These are phyloP conservation scores for Pterois miles DNA, from an alignment of 2,797 vertebrate species.

Conservation along the genomic window DNA sequence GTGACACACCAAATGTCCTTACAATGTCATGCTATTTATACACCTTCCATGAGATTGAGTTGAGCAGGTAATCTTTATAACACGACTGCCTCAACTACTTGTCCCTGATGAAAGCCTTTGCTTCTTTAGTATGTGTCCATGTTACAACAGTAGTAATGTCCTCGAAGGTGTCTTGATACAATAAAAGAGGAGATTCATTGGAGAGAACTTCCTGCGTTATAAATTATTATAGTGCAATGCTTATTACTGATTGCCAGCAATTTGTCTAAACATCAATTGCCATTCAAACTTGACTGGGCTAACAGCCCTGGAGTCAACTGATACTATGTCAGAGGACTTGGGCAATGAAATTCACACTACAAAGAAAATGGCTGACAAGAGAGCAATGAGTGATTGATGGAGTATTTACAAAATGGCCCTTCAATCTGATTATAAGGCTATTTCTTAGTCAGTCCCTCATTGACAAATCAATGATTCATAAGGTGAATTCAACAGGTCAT, in stretches of 20 bases:
- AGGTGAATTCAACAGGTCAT: conserved; percentile 21
- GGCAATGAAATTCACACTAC: not conserved
- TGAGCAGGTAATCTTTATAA: not conserved
- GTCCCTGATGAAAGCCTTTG: not conserved
- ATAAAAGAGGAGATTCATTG: not conserved
- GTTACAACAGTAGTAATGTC: not conserved
- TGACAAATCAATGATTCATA: conserved; percentile 17
- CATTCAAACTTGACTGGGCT: not conserved
- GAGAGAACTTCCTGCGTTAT: not conserved
- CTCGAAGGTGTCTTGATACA: not conserved
- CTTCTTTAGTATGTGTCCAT: not conserved
- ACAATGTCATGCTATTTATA: too few relatives aligned
- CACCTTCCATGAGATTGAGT: not conserved
- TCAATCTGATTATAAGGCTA: not conserved
- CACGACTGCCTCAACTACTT: not conserved
- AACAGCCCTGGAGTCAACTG: too few relatives aligned
- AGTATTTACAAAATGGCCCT: conserved; percentile 18
- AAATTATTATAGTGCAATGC: not conserved
- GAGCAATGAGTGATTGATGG: conserved; percentile 16
- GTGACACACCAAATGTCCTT: too few relatives aligned
- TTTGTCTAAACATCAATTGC: not conserved
- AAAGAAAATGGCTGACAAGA: not conserved
- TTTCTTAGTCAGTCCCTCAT: not conserved
- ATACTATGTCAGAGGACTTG: not conserved
- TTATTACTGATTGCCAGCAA: too few relatives aligned